These are phyloP conservation scores for Gadopsis marmoratus DNA, from an alignment of 2,797 vertebrate species.

Conservation along the genomic window DNA sequence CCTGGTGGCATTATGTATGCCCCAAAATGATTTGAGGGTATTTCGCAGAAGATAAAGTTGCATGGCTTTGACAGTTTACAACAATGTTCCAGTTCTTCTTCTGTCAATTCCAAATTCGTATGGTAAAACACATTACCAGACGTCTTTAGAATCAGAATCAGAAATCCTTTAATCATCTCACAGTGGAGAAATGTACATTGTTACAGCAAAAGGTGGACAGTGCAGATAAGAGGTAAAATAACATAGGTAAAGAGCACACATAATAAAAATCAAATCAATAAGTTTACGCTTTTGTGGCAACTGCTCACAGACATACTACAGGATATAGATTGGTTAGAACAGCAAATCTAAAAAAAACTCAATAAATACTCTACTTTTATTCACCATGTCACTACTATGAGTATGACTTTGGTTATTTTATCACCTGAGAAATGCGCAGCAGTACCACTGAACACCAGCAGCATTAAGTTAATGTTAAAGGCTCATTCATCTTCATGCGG, in stretches of 20 bases:
- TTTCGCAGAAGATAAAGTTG: not conserved
- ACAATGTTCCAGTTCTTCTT: not conserved
- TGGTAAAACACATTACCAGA: not conserved
- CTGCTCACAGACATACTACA: not conserved
- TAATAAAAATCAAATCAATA: too few species aligned
- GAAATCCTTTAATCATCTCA: too few species aligned
- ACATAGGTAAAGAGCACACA: too few species aligned
- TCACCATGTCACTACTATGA: not conserved
- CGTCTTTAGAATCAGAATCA: too few species aligned
- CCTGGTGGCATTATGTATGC: not conserved
- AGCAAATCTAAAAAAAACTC: not conserved
- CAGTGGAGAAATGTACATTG: too few species aligned
- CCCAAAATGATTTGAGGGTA: not conserved
- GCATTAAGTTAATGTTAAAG: not conserved
- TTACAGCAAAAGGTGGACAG: too few species aligned
- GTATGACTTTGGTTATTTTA: not conserved
- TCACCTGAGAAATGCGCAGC: not conserved
- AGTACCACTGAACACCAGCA: not conserved
- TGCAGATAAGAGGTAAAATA: too few species aligned
- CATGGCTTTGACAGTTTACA: constrained; percentile 2
- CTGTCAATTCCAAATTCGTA: not conserved
- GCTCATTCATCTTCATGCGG: not conserved
- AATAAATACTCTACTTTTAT: not conserved
- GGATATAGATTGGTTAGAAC: not conserved
- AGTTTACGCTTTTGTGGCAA: not conserved